Conservation (phyloP, 1,140 invertebrate species). For the Eufriesea mexicana region DNA sequence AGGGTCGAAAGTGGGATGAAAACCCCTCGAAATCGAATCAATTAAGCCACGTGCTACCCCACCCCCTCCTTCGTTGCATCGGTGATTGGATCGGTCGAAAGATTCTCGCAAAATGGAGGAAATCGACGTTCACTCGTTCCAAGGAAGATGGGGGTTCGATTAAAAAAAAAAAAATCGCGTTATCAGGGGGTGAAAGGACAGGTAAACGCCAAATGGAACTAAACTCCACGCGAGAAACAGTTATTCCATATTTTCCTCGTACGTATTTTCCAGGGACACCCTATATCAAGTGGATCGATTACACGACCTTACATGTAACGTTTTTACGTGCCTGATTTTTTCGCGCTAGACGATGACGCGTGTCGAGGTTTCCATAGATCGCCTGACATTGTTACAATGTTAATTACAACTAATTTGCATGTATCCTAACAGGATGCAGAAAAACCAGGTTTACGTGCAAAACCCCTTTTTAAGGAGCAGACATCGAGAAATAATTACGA, state of each 20-base stretch:
- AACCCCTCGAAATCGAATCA: conserved; percentile 77
- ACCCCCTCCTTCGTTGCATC: conserved; percentile 39
- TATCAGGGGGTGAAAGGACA: too few species aligned
- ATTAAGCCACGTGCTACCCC: conserved; percentile 72
- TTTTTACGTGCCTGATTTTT: background rate
- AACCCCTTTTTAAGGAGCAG: too few species aligned
- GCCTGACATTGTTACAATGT: background rate
- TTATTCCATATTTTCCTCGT: too few species aligned
- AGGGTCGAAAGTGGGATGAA: conserved; percentile 71
- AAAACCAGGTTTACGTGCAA: too few species aligned
- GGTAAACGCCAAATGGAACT: too few species aligned
- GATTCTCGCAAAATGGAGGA: conserved; percentile 73
- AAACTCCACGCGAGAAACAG: too few species aligned
- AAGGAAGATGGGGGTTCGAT: background rate
- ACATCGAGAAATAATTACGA: too few species aligned
- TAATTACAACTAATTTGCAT: background rate
- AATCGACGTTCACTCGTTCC: conserved; percentile 32
- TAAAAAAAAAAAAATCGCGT: too few species aligned
- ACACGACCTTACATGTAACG: too few species aligned
- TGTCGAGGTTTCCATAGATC: background rate
- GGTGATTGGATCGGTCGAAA: conserved; percentile 64
- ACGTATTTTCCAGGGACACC: too few species aligned
- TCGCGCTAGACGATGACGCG: background rate
- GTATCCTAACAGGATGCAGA: background rate
- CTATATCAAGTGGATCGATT: background rate